phyloP scores from a whole-genome alignment of 2,797 vertebrate genomes.

The Salmo trutta region DNA sequence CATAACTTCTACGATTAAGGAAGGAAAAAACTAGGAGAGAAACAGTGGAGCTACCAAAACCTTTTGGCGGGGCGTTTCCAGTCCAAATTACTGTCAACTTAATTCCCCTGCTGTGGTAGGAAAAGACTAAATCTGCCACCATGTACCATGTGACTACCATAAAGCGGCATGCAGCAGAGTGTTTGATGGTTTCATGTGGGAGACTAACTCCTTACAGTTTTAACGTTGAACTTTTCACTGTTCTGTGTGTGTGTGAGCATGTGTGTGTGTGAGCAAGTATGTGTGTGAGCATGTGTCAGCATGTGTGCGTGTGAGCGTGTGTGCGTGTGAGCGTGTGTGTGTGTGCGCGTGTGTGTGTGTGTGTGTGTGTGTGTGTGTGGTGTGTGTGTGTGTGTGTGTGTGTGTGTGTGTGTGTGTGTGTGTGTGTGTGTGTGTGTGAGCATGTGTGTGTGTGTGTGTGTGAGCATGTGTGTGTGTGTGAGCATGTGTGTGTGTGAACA shows the following conservation, averaged over 20 bases:
- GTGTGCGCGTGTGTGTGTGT: no score
- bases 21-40: constrained; percentile 12
- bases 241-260: no score
- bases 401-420: background rate
- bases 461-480: no score
- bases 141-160: constrained; percentile 34
- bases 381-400: no score
- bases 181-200: constrained; percentile 56
- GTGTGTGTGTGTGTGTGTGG: no score
- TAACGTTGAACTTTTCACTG: no score
- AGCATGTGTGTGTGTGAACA: no score
- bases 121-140: constrained; percentile 41
- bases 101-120: constrained; percentile 52
- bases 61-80: constrained; percentile 36
- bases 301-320: no score
- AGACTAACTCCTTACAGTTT: constrained; percentile 14
- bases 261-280: no score
- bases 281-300: no score
- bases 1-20: constrained; percentile 21
- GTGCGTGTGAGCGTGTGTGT: background rate
- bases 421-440: background rate
- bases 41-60: constrained; percentile 30
- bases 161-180: constrained; percentile 38
- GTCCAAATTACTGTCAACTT: constrained; percentile 56
- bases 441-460: no score